Base-by-base conservation (phyloP, 2,797 vertebrate genomes). In the Malurus leucopterus region DNA sequence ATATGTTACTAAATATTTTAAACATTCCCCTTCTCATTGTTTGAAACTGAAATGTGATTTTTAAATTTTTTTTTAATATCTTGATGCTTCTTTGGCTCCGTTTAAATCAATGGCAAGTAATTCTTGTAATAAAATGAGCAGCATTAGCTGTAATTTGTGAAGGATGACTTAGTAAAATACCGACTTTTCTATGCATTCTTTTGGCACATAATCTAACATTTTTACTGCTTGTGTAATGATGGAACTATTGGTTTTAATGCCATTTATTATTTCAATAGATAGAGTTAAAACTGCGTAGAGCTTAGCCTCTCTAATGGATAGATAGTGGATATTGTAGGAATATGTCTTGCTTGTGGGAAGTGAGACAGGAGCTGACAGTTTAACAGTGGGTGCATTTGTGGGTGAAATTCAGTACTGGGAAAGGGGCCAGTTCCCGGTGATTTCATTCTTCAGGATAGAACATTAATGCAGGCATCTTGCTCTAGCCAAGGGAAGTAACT, bases 321-420 rank as follows among this genome's bases (percentile, higher is more conserved):
- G 54, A 22, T 8, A 40, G 57, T 74, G 73, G 32, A 46, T 69
- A 69, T 82, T 77, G 58, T 67, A 53, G 3, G 9, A 92, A 43
- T 81, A 75, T 50, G 91, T 82, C 79, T 91, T 50, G 76, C 82
- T 83, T 51, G 84, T 72, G 78, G 84, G 88, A 93, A 84, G 93
- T 57, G 58, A 88, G 84, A 81, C 71, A 54, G 77, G 73, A 86
- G 71, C 76, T 88, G 54, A 71, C 49, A 72, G 72, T 91, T 90
- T 89, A 89, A 86, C 85, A 91, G 91, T 69, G 71, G 69, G 88
- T 85, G 82, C 86, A 53, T 84, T 90, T 93, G 54, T 87, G 92
- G 69, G 80, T 95, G 90, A 91, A 91, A 96, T 90, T 91, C 84
- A 78, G 77, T 70, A 40, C 92, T 92, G 90, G 86, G 93, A 86